Percentiles rank a stretch among this genome's conserved stretches.
Evolutionary conservation across 2,888 invertebrate genomes (phyloP).

Genomic region (Tiliacea aurago): DNA sequence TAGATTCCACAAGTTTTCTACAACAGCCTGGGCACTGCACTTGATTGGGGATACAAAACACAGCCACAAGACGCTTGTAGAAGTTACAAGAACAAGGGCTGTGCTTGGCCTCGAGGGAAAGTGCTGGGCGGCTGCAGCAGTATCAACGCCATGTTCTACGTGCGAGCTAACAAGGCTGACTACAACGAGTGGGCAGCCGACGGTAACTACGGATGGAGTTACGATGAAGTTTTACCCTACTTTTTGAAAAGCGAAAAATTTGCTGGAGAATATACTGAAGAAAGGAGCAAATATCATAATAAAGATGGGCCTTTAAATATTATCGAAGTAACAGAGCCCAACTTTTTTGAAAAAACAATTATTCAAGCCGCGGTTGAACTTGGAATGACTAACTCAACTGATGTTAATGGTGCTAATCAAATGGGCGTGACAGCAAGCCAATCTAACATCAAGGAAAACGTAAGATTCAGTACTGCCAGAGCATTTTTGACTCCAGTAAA

Average conservation of each 20-base stretch:
- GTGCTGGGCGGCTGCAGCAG: constrained; percentile 91
- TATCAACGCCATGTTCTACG: constrained; percentile 91
- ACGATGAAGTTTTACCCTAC: constrained; percentile 87
- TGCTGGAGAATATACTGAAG: constrained; percentile 59
- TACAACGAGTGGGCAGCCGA: constrained; percentile 89
- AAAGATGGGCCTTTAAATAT: constrained; percentile 78
- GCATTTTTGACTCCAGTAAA: constrained; percentile 86
- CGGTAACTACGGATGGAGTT: constrained; percentile 91
- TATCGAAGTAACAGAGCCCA: constrained; percentile 73
- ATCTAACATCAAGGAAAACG: constrained; percentile 85
- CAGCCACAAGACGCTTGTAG: constrained; percentile 85
- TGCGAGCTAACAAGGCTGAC: constrained; percentile 88
- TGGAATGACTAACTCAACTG: constrained; percentile 80
- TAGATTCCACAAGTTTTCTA: constrained; percentile 77
- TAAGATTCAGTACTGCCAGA: constrained; percentile 88
- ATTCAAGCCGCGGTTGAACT: constrained; percentile 83
- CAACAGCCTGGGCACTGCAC: constrained; percentile 70
- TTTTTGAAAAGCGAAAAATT: constrained; percentile 89
- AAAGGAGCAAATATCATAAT: constrained; percentile 76
- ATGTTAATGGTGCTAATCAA: constrained; percentile 84
- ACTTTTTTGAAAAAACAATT: constrained; percentile 73
- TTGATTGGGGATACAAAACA: constrained; percentile 91
- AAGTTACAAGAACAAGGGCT: constrained; percentile 78
- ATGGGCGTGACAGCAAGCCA: constrained; percentile 86
- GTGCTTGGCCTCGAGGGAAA: constrained; percentile 92